Evolutionary conservation across 2,113 vertebrate genomes (phyloP), one percentile per base, ranked within the genome.

Genomic region (Genyomyrus donnyi): DNA sequence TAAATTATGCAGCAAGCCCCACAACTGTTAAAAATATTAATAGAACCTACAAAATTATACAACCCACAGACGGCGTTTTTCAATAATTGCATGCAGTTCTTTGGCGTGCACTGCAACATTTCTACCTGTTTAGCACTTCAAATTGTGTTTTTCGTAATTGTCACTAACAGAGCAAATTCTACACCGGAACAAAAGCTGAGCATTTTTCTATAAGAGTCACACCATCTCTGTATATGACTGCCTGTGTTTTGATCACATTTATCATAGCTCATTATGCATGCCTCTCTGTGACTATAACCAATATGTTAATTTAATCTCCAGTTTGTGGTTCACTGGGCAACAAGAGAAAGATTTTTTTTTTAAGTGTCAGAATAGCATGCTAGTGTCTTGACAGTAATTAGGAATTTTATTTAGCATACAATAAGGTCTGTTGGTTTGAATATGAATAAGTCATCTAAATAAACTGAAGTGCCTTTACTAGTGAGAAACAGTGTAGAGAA

Each of bases 281-380:
- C 35, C 39, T 80, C 70, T 39, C 74, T 80, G 74, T 19, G 15
- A 80, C 74, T 80, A 42, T 42, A 42, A 80, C 74, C 31, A 42
- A 80, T 80, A 80, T 80, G 74, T 80, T 80, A 80, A 80, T 80
- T 80, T 80, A 80, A 80, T 80, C 35, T 80, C 74, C 35, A 80
- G 74, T 70, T 70, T 70, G 62, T 70, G 62, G 62, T 80, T 80
- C 74, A 80, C 35, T 80, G 74, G 13, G 74, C 74, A 80, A 42
- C 35, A 42, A 42, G 35, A 80, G 35, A 8, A 27, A 70, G 62
- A 70, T 70, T 70, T 70, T 66, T 66, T 52, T 66, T 42, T 80
- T 42, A 39, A 42, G 74, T 19, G 74, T 80, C 74, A 80, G 35
- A 39, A 39, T 80, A 39, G 31, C 35, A 42, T 39, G 74, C 35